Conservation (phyloP, 1,140 invertebrate species). For the Drosophila nannoptera region DNA sequence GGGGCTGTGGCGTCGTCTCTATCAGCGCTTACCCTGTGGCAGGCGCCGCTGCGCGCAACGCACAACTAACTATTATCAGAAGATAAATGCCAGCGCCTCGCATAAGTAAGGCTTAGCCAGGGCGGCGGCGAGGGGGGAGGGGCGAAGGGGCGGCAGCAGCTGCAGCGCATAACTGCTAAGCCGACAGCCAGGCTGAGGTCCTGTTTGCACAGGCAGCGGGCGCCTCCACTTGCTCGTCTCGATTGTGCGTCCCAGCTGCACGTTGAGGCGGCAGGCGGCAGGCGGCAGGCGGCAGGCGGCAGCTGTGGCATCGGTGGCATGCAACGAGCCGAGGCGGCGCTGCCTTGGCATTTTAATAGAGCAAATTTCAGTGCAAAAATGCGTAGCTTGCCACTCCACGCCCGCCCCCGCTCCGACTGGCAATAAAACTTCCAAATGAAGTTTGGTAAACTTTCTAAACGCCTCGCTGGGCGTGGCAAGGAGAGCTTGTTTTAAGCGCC, state of each 20-base stretch:
- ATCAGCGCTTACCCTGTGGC: neutral
- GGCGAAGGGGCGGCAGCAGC: constrained; percentile 29
- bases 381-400: constrained; percentile 7
- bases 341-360: constrained; percentile 74
- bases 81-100: constrained; percentile 68
- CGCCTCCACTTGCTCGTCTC: no score
- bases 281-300: constrained; percentile 29
- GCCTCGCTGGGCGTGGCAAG: constrained; percentile 40
- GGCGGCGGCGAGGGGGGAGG: no score
- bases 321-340: constrained; percentile 30
- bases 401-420: constrained; percentile 23
- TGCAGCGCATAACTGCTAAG: constrained; percentile 65
- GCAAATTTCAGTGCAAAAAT: constrained; percentile 65
- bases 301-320: constrained; percentile 57
- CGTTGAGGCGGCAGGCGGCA: constrained; percentile 48
- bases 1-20: neutral
- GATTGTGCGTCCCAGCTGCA: no score
- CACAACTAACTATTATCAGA: constrained; percentile 74
- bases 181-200: constrained; percentile 55
- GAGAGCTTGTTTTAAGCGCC: neutral
- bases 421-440: constrained; percentile 77
- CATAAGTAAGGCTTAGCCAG: constrained; percentile 71
- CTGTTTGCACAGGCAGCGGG: constrained; percentile 2
- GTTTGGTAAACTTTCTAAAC: constrained; percentile 76
- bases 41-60: constrained; percentile 17